A percentile compares a stretch with the other conserved stretches of the same genome.
phyloP scores from a whole-genome alignment of 2,888 invertebrate species.

The Gortyna flavago region DNA sequence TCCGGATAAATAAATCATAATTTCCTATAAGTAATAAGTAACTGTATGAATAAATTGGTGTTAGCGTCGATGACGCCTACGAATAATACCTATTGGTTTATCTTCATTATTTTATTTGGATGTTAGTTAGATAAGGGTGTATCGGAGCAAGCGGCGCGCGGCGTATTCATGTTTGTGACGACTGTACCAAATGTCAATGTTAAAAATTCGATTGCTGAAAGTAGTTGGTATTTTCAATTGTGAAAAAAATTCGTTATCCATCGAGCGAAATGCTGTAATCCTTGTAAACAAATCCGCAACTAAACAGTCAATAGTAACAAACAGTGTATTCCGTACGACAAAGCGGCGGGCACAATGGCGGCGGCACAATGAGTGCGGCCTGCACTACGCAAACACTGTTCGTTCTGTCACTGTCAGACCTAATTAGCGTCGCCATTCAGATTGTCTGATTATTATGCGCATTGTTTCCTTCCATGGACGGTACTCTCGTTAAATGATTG shows the following conservation, averaged over 20 bases:
- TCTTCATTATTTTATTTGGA: slow-evolving; percentile 70
- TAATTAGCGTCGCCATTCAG: slow-evolving; percentile 87
- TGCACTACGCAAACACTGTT: slow-evolving; percentile 81
- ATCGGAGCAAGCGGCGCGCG: slow-evolving; percentile 7
- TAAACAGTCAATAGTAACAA: slow-evolving; percentile 77
- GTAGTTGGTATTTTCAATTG: not conserved
- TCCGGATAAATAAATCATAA: slow-evolving; percentile 40
- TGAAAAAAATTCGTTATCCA: slow-evolving; percentile 34
- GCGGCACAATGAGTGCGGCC: slow-evolving; percentile 82
- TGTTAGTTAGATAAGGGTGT: slow-evolving; percentile 48
- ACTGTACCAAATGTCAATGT: slow-evolving; percentile 21
- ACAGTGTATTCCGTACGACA: slow-evolving; percentile 77
- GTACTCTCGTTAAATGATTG: slow-evolving; percentile 62
- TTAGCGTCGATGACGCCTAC: slow-evolving; percentile 63
- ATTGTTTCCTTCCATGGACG: slow-evolving; percentile 82
- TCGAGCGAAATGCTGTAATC: slow-evolving; percentile 55
- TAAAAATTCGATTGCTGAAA: not conserved
- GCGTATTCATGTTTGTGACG: slow-evolving; percentile 36
- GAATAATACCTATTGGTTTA: slow-evolving; percentile 73
- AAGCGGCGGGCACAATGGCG: slow-evolving; percentile 82
- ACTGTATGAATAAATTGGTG: slow-evolving; percentile 50
- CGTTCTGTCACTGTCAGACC: slow-evolving; percentile 87
- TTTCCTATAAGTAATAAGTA: slow-evolving; percentile 23
- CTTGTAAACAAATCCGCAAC: slow-evolving; percentile 67
- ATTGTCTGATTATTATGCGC: slow-evolving; percentile 88